Evolutionary conservation across 2,888 invertebrate species (phyloP).

Genomic region (Cheilosia vulpina): DNA sequence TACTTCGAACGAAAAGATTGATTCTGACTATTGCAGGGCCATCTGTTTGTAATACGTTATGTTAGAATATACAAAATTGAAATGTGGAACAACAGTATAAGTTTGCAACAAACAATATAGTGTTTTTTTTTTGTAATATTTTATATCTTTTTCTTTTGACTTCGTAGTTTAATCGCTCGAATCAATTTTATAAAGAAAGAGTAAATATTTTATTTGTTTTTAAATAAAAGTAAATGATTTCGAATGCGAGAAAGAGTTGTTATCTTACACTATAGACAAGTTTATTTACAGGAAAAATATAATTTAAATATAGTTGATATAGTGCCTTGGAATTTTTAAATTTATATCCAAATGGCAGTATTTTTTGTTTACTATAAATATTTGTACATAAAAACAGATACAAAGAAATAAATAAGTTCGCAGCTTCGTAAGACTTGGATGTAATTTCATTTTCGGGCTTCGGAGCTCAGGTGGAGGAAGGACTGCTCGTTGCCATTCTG

Average conservation of each 20-base stretch:
- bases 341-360: background rate
- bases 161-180: conserved; percentile 14
- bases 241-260: conserved; percentile 21
- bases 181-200: conserved; percentile 26
- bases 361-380: background rate
- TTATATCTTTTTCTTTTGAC: conserved; percentile 26
- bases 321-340: conserved; percentile 5
- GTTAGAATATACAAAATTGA: conserved; percentile 72
- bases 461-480: no score
- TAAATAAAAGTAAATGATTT: conserved; percentile 26
- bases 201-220: conserved; percentile 27
- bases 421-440: conserved; percentile 18
- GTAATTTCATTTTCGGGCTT: background rate
- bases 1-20: conserved; percentile 99
- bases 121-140: conserved; percentile 30
- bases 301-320: no score
- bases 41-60: conserved; percentile 86
- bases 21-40: conserved; percentile 98
- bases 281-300: conserved; percentile 52
- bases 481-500: no score
- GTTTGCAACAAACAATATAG: conserved; percentile 60
- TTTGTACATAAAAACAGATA: conserved; percentile 25
- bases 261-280: conserved; percentile 64
- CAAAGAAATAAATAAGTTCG: background rate
- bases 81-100: conserved; percentile 70